These are phyloP conservation scores for Tupiocoris notatus DNA, from an alignment of 2,888 invertebrate genomes.

Conservation along the genomic window DNA sequence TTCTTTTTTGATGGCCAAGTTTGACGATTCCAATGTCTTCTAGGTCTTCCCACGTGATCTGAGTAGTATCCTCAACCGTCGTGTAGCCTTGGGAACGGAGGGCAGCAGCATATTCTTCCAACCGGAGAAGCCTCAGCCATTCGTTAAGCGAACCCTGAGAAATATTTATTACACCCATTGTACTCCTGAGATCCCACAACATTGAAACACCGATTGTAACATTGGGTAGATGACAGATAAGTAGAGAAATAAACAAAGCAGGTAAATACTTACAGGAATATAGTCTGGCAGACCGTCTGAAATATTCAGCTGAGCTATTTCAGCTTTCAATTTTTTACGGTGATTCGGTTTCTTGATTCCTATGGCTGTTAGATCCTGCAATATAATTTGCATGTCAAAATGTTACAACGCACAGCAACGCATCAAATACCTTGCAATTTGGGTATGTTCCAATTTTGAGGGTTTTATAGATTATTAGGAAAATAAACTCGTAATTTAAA, in stretches of 20 bases:
- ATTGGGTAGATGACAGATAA: too few species aligned
- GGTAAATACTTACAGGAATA: constrained; percentile 70
- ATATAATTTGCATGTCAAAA: constrained; percentile 46
- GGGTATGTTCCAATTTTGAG: too few species aligned
- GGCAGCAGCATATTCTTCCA: constrained; percentile 89
- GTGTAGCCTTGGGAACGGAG: constrained; percentile 90
- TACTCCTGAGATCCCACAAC: too few species aligned
- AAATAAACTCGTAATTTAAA: too few species aligned
- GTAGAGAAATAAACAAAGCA: not conserved
- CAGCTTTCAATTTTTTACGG: constrained; percentile 91
- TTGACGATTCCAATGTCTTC: constrained; percentile 95
- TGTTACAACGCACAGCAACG: too few species aligned
- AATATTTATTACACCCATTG: too few species aligned
- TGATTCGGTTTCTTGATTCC: constrained; percentile 96
- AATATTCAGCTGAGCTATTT: constrained; percentile 90
- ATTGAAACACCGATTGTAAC: too few species aligned
- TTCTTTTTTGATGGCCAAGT: constrained; percentile 97
- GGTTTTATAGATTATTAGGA: too few species aligned
- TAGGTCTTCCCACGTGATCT: constrained; percentile 97
- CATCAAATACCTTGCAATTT: too few species aligned
- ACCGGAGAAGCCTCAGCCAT: constrained; percentile 85
- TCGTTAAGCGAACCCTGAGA: constrained; percentile 84
- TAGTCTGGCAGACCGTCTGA: constrained; percentile 94
- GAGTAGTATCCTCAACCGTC: constrained; percentile 89
- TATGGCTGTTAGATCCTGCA: constrained; percentile 63